Base-by-base conservation (phyloP, 2,888 invertebrate genomes). In the Pheosia tremula region DNA sequence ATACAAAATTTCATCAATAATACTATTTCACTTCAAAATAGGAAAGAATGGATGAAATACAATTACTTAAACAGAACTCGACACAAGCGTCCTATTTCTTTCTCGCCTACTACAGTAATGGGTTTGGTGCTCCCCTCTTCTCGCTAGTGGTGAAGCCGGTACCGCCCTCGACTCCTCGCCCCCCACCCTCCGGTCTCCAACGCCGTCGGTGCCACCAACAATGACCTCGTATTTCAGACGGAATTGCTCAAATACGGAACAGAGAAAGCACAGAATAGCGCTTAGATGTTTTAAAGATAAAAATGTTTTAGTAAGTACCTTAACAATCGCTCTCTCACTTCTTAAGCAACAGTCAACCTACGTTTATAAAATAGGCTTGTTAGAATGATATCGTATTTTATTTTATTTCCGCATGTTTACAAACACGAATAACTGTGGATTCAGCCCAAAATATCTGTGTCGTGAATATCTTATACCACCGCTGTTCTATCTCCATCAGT, bases 211-310 rank as follows among this genome's bases (percentile, higher is more conserved):
- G 91, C 91, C 90, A 91, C 91, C 92, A 90, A 91, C 93, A 92
- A 93, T 91, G 93, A 92, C 93, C 93, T 89, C 93, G 91, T 93
- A 93, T 93, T 93, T 93, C 89, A 93, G 91, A 82, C 85, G 86
- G 89, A 93, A 93, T 93, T 93, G 91, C 90, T 91, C 88, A 88
- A 93, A 92, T 88, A 89, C 84, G 85, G 91, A 90, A 90, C 88
- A 88, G 86, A 84, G 88, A 88, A 90, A 90, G 86, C 86, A 84
- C 83, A 84, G 88, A 89, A 90, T 88, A 85, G 90, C 82, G 80
- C 80, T 82, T 75, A 73, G 80, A 78, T 81, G 70, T 82, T 81
- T 81, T 76, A 81, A 82, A 78, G 71, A 73, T 71, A 68, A 71
- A 67, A 64, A 72, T 68, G 24, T 41, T 56, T 56, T 13, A 56